Base-by-base conservation (phyloP, 1,140 invertebrate species). In the Glossosoma conforme region DNA sequence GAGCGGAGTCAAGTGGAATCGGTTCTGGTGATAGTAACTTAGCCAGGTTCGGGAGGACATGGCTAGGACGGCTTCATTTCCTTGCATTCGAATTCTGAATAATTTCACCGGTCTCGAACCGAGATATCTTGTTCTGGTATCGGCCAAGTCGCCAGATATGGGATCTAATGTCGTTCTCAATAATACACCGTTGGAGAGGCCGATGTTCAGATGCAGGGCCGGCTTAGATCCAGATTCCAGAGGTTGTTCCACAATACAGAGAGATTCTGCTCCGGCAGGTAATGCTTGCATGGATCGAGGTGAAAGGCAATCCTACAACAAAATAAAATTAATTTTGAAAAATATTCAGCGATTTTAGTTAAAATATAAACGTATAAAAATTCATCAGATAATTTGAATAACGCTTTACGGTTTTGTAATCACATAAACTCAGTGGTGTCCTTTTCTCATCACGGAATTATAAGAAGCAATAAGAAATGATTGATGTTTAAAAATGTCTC, bases 1-100 rank as follows among this genome's bases (percentile, higher is more conserved):
- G 0, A 98, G 68, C 1, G 96, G 95, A 0, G 95, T 98, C 6
- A 98, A 74, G 72, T 98, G 94, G 63, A 95, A 96, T 36, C 89
- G 77, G 74, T 95, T 98, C 70, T 99, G 97, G 68, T 98, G 97
- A 59, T 95, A 95, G 63, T 99, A 99, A 67, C 94, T 96, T 1
- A 99, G 74, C 97, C 97, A 99, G 0, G 94, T 94, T 54, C 97
- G 80, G 58, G 93, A 97, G 1, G 96, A 98, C 80, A 98, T 96
- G 1, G 97, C 97, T 6, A 99, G 69, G 0, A 98, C 95, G 5
- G 96, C 93, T 73, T 99, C 94, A 43, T 87, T 87, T 8, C 91
- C 92, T 67, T 99, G 95, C 80, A 98, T 97, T 58, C 74, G 77
- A 25, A 99, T 95, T 62, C 93, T 82, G 66, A 98, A 98, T 0